phyloP scores from a whole-genome alignment of 2,113 vertebrate genomes.

The Gallinago media region DNA sequence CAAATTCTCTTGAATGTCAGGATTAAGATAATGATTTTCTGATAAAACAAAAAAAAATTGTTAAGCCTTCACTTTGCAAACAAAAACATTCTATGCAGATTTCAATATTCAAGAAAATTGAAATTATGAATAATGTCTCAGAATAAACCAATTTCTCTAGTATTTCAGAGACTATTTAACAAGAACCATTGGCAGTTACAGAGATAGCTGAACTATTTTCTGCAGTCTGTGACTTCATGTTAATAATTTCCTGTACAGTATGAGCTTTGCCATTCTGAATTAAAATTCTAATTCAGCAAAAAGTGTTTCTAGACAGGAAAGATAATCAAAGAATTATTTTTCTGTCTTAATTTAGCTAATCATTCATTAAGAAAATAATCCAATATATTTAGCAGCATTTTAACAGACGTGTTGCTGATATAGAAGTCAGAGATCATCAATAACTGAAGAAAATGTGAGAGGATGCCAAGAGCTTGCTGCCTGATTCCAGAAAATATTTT shows the following conservation, averaged over 20 bases:
- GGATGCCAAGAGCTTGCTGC: conserved; percentile 35
- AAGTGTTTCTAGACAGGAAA: conserved; percentile 14
- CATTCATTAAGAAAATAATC: neutral
- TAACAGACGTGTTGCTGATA: neutral
- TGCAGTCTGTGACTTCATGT: neutral
- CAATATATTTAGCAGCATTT: neutral
- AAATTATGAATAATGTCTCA: neutral
- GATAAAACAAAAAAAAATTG: neutral
- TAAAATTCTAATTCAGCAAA: conserved; percentile 23
- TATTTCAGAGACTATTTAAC: neutral
- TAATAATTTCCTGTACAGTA: neutral
- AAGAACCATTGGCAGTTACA: neutral
- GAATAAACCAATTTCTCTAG: neutral
- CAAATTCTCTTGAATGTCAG: neutral
- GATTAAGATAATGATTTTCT: neutral
- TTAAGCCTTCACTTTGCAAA: neutral
- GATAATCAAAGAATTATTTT: neutral
- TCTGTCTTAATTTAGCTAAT: neutral
- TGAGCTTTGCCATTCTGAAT: neutral
- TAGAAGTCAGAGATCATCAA: conserved; percentile 9
- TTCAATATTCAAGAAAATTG: neutral
- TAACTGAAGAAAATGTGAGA: conserved; percentile 27
- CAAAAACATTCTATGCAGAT: neutral
- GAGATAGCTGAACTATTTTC: neutral
- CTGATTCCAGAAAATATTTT: conserved; percentile 42